Conservation (phyloP, 2,888 invertebrate species). For the Callosobruchus maculatus region DNA sequence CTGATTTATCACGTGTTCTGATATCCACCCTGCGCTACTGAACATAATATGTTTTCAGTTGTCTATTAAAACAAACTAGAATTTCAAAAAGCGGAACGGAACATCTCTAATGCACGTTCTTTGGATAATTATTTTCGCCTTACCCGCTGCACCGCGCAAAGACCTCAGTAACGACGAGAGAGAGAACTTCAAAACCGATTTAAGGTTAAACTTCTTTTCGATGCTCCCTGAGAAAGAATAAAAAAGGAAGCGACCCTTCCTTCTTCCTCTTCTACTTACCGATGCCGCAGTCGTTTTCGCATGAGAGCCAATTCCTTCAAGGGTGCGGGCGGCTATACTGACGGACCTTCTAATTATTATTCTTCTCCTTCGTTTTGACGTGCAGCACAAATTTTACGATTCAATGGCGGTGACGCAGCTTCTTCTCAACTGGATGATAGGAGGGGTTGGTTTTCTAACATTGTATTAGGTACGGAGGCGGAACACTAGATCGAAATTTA, state of each 20-base stretch:
- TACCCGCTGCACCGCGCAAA: neutral
- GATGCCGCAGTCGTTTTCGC: neutral
- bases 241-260: neutral
- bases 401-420: neutral
- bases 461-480: too few relatives aligned
- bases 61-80: neutral
- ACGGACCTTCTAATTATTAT: neutral
- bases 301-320: neutral
- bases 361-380: neutral
- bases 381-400: neutral
- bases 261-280: neutral
- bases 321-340: neutral
- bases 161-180: neutral
- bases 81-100: neutral
- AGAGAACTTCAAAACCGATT: neutral
- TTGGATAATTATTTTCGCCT: neutral
- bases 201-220: neutral
- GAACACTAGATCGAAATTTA: too few relatives aligned
- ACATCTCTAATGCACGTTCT: neutral
- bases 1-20: too few relatives aligned
- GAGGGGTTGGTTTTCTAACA: too few relatives aligned
- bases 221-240: neutral
- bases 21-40: too few relatives aligned
- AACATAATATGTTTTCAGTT: too few relatives aligned
- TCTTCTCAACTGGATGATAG: neutral